Percentiles rank a stretch among this genome's conserved stretches.
Evolutionary conservation across 2,113 vertebrate species (phyloP).

Genomic region (Athene noctua): DNA sequence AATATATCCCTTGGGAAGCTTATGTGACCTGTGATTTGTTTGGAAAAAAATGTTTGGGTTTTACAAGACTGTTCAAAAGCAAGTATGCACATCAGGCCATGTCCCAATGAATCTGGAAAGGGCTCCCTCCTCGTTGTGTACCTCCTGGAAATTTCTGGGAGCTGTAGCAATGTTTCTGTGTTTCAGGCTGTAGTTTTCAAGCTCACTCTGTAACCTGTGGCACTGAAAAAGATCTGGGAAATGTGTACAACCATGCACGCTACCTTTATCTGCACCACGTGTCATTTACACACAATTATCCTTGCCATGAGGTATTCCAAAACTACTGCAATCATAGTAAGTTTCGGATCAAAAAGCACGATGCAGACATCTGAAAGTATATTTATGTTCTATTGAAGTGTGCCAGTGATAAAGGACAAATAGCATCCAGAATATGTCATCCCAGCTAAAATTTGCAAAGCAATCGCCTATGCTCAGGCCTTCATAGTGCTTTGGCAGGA

Average conservation of each 20-base stretch:
- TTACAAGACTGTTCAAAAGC: slow-evolving; percentile 47
- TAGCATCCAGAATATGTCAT: not conserved
- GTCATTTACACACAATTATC: not conserved
- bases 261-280: not conserved
- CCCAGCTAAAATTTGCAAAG: not conserved
- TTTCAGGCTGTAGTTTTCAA: not conserved
- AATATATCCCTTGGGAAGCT: slow-evolving; percentile 67
- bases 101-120: not conserved
- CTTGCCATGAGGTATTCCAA: not conserved
- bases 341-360: accelerated
- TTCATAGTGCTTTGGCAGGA: not conserved
- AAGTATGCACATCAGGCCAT: not conserved
- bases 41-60: slow-evolving; percentile 58
- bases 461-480: not conserved
- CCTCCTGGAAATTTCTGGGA: slow-evolving; percentile 12
- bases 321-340: not conserved
- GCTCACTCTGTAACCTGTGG: not conserved
- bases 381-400: not conserved
- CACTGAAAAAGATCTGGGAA: not conserved
- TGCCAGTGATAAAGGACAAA: not conserved
- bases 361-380: not conserved
- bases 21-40: slow-evolving; percentile 66
- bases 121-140: not conserved
- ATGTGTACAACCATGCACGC: accelerated
- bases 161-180: not conserved